Base-by-base conservation (phyloP, 2,797 vertebrate species). In the Gallirallus australis region DNA sequence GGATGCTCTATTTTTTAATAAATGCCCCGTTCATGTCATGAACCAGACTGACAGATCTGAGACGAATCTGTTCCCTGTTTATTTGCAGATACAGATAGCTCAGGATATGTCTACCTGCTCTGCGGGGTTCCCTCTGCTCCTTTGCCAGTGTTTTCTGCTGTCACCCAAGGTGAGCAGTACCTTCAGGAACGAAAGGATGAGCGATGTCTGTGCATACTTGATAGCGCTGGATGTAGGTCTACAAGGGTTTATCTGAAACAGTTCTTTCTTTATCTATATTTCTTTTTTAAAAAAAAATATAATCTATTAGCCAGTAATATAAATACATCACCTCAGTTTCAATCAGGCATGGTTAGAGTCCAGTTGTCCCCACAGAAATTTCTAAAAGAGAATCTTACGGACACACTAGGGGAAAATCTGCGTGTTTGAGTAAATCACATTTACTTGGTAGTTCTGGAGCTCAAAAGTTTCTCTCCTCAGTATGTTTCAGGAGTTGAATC, bases 391-490 rank as follows among this genome's bases (percentile, higher is more conserved):
- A 42, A 10, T 63, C 6, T 28, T 64, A 33, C 4, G 53, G 13
- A 70, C 56, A 8, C 5, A 15, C 21, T 50, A 39, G 33, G 63
- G 13, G 30, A 47, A 85, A 85, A 85, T 14, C 31, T 68, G 11
- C 14, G 4, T 56, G 9, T 70, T 33, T 54, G 40, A 86, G 12
- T 8, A 75, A 68, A 50, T 60, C 33, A 8, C 6, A 8, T 56
- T 82, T 54, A n/a, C 23, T 35, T 85, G 52, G 23, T 37, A 56
- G 35, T 15, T 86, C 18, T 71, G 53, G 23, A 91, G 19, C 18
- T 85, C 27, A 16, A 4, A 73, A 64, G n/a, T n/a, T 77, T 95
- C 76, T 63, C 52, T 77, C 45, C 57, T 47, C 65, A 86, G 53
- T 65, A 50, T 10, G 80, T 42, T 18, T 50, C 9, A 39, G 40